Conservation (phyloP, 2,113 vertebrate genomes). For the Marmota monax region DNA sequence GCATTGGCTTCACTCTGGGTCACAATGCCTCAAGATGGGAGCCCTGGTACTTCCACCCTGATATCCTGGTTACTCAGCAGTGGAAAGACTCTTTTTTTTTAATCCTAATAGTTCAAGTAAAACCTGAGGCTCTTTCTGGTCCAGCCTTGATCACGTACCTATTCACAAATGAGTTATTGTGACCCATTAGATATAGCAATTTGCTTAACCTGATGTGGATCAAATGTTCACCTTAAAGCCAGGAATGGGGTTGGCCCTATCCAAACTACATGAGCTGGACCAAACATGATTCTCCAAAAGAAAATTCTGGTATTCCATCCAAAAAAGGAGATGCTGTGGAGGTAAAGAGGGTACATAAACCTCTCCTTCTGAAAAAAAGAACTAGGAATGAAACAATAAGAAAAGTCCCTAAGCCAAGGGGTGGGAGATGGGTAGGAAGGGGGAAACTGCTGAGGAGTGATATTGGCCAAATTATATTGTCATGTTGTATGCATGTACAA, state of each 20-base stretch:
- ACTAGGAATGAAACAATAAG: background rate
- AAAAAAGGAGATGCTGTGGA: background rate
- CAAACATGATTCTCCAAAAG: background rate
- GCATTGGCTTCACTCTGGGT: background rate
- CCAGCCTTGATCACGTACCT: background rate
- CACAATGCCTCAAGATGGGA: background rate
- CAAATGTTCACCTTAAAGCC: background rate
- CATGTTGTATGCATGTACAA: no score
- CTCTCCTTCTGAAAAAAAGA: rapidly evolving
- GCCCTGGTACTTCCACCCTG: background rate
- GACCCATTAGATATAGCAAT: background rate
- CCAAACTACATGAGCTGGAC: background rate
- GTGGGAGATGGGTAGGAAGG: no score
- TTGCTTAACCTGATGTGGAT: background rate
- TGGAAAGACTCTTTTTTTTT: background rate
- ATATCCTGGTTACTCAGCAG: background rate
- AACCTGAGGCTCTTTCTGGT: background rate
- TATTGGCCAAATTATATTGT: no score
- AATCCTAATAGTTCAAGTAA: background rate
- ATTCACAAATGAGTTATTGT: background rate
- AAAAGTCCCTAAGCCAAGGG: background rate
- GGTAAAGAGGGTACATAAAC: background rate
- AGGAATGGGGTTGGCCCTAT: background rate
- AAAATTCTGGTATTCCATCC: background rate
- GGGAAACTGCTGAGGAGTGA: no score